Conservation (phyloP, 2,888 invertebrate species). For the Phania funesta region DNA sequence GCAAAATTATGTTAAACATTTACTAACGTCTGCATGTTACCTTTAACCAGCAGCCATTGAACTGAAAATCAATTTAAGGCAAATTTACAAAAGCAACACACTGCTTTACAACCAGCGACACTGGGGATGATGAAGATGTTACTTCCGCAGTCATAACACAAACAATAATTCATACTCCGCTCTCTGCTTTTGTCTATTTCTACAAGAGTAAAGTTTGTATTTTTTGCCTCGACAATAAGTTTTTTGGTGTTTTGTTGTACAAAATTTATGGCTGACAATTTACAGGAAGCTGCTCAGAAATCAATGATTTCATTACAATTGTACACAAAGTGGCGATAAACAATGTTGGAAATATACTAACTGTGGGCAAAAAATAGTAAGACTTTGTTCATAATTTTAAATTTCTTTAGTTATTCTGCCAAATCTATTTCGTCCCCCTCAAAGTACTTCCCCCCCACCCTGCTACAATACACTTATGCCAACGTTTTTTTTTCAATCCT, state of each 20-base stretch:
- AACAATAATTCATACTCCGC: slow-evolving; percentile 9
- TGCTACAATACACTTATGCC: too few species aligned
- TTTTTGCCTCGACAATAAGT: slow-evolving; percentile 12
- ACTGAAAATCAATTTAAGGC: slow-evolving; percentile 34
- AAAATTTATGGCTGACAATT: slow-evolving; percentile 50
- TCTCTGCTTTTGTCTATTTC: not conserved
- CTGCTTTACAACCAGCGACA: not conserved
- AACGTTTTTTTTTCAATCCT: too few species aligned
- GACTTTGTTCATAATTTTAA: too few species aligned
- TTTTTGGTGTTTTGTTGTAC: slow-evolving; percentile 8
- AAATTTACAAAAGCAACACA: slow-evolving; percentile 9
- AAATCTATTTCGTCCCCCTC: too few species aligned
- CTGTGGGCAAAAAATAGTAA: too few species aligned
- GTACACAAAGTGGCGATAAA: not conserved
- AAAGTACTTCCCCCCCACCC: too few species aligned
- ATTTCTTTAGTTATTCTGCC: too few species aligned
- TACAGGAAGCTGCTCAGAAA: slow-evolving; percentile 46
- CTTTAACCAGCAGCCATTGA: not conserved
- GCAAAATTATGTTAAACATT: not conserved
- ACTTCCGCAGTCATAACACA: slow-evolving; percentile 36
- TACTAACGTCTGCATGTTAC: not conserved
- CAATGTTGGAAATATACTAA: not conserved
- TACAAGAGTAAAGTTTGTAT: not conserved
- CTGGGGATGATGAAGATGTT: slow-evolving; percentile 23
- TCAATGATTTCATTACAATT: slow-evolving; percentile 29